Evolutionary conservation across 2,888 invertebrate species (phyloP).

Genomic region (Orchesella flavescens): DNA sequence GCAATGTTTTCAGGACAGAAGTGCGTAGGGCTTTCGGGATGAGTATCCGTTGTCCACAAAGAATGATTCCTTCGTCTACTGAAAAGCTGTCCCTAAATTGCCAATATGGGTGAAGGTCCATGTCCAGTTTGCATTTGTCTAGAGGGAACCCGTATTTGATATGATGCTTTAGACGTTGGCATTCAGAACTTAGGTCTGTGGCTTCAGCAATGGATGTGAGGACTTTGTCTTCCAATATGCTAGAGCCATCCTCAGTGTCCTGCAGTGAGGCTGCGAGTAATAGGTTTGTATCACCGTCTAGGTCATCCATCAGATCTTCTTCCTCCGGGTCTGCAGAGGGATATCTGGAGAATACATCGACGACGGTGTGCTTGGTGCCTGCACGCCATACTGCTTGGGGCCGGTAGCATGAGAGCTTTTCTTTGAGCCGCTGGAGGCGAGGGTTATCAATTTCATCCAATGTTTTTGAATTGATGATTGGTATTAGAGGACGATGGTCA

Average conservation of each 20-base stretch:
- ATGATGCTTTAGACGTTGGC: not conserved
- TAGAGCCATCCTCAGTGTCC: too few species aligned
- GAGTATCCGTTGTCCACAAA: not conserved
- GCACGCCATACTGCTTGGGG: slow-evolving; percentile 5
- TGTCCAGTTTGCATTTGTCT: not conserved
- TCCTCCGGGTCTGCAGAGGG: not conserved
- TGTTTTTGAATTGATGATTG: slow-evolving; percentile 9
- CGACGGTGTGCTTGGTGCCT: too few species aligned
- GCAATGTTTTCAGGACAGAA: too few species aligned
- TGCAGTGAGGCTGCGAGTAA: not conserved
- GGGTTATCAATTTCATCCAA: slow-evolving; percentile 25
- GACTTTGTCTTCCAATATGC: not conserved
- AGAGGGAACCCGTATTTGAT: not conserved
- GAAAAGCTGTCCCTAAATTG: not conserved
- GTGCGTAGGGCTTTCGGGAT: too few species aligned
- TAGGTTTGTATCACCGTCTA: not conserved
- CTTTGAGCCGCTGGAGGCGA: slow-evolving; percentile 8
- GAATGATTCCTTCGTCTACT: not conserved
- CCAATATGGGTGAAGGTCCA: not conserved
- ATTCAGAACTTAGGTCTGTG: not conserved
- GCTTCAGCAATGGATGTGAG: too few species aligned
- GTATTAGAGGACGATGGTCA: slow-evolving; percentile 22
- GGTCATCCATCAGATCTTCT: too few species aligned
- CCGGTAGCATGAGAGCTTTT: slow-evolving; percentile 3
- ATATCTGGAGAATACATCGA: too few species aligned